Base-by-base conservation (phyloP, 2,888 invertebrate genomes). In the Drosophila cognata region DNA sequence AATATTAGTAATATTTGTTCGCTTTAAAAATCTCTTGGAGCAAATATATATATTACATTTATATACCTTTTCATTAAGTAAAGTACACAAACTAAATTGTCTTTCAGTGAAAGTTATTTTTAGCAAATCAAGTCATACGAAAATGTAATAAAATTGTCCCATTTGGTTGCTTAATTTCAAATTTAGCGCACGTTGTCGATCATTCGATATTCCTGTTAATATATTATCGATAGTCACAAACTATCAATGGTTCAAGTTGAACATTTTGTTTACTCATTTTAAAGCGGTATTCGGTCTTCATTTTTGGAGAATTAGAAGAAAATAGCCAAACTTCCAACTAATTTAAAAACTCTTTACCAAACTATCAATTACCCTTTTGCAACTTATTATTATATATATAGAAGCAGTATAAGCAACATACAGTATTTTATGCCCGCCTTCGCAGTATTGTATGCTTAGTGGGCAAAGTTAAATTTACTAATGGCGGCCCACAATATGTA, bases 1-100 rank as follows among this genome's bases (percentile, higher is more conserved):
- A 76, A 76, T 69, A 79, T 62, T 61, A 41, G 38, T 71, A 35
- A 29, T 41, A 50, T 60, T 57, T 48, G 38, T 4, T 46, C 58
- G 50, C 10, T 28, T 52, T 53, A 21, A 35, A 31, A 18, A n/a
- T 21, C n/a, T 10, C 56, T 16, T 4, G 8, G 4, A 21, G 7
- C 7, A 25, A 21, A 16, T 46, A 21, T 21, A 16, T 4, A 21
- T 1, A 46, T 10, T n/a, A 4, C 10, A 41, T 10, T 2, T 4
- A 4, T 41, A 41, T 21, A 21, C 16, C 16, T 16, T 13, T 16
- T 13, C 7, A 16, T 21, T 21, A 46, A 25, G 7, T 7, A 21
- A 46, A 7, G 2, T 4, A 46, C 16, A 25, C 25, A 16, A 4
- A 16, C 16, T 16, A 16, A 25, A 46, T 25, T 38, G 18, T 10